Base-by-base conservation (phyloP, 1,140 invertebrate species). In the Drosophila sproati region DNA sequence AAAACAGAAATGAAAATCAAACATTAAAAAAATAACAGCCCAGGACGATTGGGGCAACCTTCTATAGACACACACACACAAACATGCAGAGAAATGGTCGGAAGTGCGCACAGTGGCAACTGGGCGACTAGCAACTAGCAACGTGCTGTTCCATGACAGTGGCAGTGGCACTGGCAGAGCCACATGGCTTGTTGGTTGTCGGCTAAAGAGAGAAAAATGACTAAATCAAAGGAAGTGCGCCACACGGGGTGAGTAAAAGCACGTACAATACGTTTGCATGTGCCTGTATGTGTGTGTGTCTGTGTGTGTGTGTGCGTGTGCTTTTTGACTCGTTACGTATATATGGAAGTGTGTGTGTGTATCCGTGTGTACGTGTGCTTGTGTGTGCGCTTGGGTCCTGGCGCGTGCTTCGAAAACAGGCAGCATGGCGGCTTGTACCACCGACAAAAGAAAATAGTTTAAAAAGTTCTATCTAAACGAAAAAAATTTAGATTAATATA, bases 211-310 rank as follows among this genome's bases (percentile, higher is more conserved):
- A 91, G 89, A 91, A 91, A 91, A 91, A 91, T 91, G 89, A 91
- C 89, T 91, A 91, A 91, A 91, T 91, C 89, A 91, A 91, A 91
- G 89, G 89, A 91, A 91, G 89, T 91, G 78, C 83, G 89, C 80
- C 80, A 90, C 79, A 83, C 78, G 77, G 88, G 87, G 78, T 80
- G 85, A 73, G 85, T 90, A 85, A 76, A 74, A 90, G 86, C 86
- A 89, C 81, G 78, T 90, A 81, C 85, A 85, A 85, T 80, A 85
- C 80, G 69, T 61, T 75, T 54, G 57, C 62, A 45, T 68, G 39
- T 48, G 39, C 20, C 48, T 41, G 43, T 70, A 35, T 66, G 28
- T 61, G 70, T 82, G 60, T 69, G 41, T 41, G 43, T 70, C 31
- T 66, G 28, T 61, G 70, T 82, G 60, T 69, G 41, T 47, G 7